A percentile compares a stretch with the other conserved stretches of the same genome.
These are phyloP conservation scores for Sylvia borin DNA, from an alignment of 2,797 vertebrate genomes.

Conservation along the genomic window DNA sequence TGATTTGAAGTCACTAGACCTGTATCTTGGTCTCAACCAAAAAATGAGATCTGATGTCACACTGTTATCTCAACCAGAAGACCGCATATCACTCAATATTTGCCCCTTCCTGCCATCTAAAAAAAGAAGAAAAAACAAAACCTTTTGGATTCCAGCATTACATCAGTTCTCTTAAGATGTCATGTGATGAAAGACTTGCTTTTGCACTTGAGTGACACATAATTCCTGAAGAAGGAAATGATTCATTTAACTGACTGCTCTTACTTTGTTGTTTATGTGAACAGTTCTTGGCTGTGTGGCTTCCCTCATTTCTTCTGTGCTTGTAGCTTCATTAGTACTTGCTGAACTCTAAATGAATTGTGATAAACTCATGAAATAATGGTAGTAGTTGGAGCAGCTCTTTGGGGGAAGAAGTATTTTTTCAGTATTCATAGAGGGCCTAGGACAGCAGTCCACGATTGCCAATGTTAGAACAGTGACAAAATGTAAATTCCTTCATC, in stretches of 20 bases:
- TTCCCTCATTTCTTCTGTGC: neutral
- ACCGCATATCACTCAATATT: neutral
- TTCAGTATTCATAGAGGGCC: neutral
- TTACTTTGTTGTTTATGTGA: neutral
- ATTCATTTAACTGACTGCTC: neutral
- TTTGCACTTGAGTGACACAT: neutral
- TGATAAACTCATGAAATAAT: neutral
- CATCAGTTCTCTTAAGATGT: neutral
- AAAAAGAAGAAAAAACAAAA: neutral
- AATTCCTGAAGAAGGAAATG: neutral
- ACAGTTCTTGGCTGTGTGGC: neutral
- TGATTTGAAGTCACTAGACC: neutral
- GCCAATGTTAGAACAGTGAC: neutral
- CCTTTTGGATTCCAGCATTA: neutral
- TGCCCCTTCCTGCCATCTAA: neutral
- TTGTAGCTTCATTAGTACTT: slow-evolving; percentile 5
- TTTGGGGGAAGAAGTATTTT: neutral
- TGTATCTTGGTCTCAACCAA: neutral
- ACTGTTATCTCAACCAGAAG: neutral
- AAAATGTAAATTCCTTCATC: neutral
- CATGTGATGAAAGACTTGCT: neutral
- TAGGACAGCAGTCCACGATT: neutral
- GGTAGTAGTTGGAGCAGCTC: neutral
- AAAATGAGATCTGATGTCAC: neutral
- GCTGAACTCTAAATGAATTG: neutral